Evolutionary conservation across 2,797 vertebrate species (phyloP), one percentile per base, ranked within the genome.

Genomic region (Chrosomus eos): DNA sequence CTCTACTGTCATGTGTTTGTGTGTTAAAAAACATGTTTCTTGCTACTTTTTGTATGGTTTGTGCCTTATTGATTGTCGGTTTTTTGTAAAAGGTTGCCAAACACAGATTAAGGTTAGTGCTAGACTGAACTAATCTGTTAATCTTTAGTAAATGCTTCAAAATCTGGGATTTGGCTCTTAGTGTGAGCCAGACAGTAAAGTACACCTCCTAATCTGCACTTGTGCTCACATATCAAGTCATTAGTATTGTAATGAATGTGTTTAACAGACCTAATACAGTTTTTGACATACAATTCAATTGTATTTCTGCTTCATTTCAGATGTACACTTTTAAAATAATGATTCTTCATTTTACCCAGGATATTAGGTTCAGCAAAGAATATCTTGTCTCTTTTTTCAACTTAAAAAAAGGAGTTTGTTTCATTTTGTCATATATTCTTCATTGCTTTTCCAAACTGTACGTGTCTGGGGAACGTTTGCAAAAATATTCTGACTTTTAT

Each of bases 111-210:
- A 74, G 60, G 23, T 77, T 77, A 28, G 53, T 19, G 21, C 36
- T 26, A 36, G 55, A 66, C 71, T 28, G n/a, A 66, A 26, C 71
- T 53, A 83, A 83, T 83, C 58, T 75, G 71, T 66, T 83, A 83
- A 83, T 83, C 81, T 62, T 4, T 23, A 28, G 71, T 66, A 66
- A 83, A 74, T 83, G 31, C 81, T 75, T 75, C 43, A 83, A 51
- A 83, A 83, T 51, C 81, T 83, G 28, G 58, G 58, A 75, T 73
- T 53, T 48, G 58, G 6, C 43, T 83, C 38, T 26, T 38, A 62
- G 80, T 18, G 36, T 36, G 38, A 72, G 78, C 78, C 77, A 80
- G 26, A 70, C 66, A 40, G 58, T 73, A 73, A 48, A 73, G 60
- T 16, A 72, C 70, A 48, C 74, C 73, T 77, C 55, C 40, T 82